Evolutionary conservation across 92 coral and sea anemone genomes (phyloP).

Genomic region (Epizoanthus stellaris): DNA sequence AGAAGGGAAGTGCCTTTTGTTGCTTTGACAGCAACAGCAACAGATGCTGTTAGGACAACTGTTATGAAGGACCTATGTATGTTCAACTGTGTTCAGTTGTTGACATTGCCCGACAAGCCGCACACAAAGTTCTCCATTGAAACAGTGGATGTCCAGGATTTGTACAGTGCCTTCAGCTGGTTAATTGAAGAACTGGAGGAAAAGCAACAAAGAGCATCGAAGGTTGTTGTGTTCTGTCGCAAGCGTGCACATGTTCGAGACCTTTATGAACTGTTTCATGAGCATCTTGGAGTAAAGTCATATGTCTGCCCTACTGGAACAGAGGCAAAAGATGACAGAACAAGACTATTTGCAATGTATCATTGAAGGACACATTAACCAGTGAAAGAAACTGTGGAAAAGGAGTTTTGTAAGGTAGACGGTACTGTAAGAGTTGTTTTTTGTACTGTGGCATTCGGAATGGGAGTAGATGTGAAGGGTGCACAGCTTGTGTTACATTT

Average conservation of each 20-base stretch:
- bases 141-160: slow-evolving; percentile 21
- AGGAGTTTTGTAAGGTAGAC: slow-evolving; percentile 46
- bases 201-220: slow-evolving; percentile 25
- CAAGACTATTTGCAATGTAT: slow-evolving; percentile 66
- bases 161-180: slow-evolving; percentile 42
- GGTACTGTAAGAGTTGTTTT: slow-evolving; percentile 50
- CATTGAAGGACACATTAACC: slow-evolving; percentile 52
- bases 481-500: slow-evolving; percentile 29
- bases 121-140: slow-evolving; percentile 43
- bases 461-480: slow-evolving; percentile 47
- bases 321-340: slow-evolving; percentile 62
- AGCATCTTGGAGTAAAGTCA: slow-evolving; percentile 41
- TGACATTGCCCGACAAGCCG: slow-evolving; percentile 42
- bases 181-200: slow-evolving; percentile 39
- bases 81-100: slow-evolving; percentile 43
- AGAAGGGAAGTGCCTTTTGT: slow-evolving; percentile 48
- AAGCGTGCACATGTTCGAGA: slow-evolving; percentile 52
- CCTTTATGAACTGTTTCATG: slow-evolving; percentile 53
- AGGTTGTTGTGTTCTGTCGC: slow-evolving; percentile 63
- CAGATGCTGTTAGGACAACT: background rate
- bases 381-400: slow-evolving; percentile 43
- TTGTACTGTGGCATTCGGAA: slow-evolving; percentile 50
- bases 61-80: slow-evolving; percentile 47
- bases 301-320: slow-evolving; percentile 44
- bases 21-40: slow-evolving; percentile 60